Percentiles rank a stretch among this genome's conserved stretches.
phyloP scores from a whole-genome alignment of 1,140 invertebrate genomes.

The Drosophila arawakana region DNA sequence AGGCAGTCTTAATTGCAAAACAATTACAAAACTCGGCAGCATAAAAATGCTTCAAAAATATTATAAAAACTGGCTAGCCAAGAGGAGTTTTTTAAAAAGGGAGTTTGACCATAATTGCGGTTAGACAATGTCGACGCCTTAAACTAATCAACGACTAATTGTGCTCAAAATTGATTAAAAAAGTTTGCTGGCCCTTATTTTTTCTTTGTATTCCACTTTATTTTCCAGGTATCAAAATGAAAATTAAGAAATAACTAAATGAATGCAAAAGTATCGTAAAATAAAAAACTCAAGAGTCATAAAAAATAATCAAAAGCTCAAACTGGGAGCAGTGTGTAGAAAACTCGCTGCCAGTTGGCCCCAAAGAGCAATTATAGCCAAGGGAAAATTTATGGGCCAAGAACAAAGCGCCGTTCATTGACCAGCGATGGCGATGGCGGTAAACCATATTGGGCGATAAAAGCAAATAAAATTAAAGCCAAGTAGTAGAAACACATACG shows the following conservation, averaged over 20 bases:
- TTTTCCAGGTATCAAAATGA: slow-evolving; percentile 29
- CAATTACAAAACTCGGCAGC: slow-evolving; percentile 60
- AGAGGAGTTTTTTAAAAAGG: slow-evolving; percentile 23
- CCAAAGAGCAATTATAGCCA: slow-evolving; percentile 44
- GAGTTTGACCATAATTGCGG: slow-evolving; percentile 18
- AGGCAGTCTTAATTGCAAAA: slow-evolving; percentile 61
- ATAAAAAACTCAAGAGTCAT: slow-evolving; percentile 58
- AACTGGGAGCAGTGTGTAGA: neutral
- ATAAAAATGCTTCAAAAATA: slow-evolving; percentile 13
- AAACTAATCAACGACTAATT: slow-evolving; percentile 77
- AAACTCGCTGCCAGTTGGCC: slow-evolving; percentile 30
- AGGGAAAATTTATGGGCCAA: slow-evolving; percentile 31
- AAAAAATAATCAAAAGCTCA: slow-evolving; percentile 70
- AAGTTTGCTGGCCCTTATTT: slow-evolving; percentile 29
- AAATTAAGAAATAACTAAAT: slow-evolving; percentile 49
- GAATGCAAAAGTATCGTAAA: slow-evolving; percentile 55
- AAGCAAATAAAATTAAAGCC: slow-evolving; percentile 62
- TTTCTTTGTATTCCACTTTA: slow-evolving; percentile 5
- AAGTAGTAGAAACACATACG: slow-evolving; percentile 32
- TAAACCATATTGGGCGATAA: slow-evolving; percentile 72
- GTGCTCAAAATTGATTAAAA: slow-evolving; percentile 49
- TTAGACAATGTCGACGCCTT: slow-evolving; percentile 41
- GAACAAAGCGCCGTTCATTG: slow-evolving; percentile 39
- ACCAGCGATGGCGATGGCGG: slow-evolving; percentile 18
- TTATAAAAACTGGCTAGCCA: slow-evolving; percentile 11